These are phyloP conservation scores for Neodiprion pinetum DNA, from an alignment of 1,140 invertebrate species.

Conservation along the genomic window DNA sequence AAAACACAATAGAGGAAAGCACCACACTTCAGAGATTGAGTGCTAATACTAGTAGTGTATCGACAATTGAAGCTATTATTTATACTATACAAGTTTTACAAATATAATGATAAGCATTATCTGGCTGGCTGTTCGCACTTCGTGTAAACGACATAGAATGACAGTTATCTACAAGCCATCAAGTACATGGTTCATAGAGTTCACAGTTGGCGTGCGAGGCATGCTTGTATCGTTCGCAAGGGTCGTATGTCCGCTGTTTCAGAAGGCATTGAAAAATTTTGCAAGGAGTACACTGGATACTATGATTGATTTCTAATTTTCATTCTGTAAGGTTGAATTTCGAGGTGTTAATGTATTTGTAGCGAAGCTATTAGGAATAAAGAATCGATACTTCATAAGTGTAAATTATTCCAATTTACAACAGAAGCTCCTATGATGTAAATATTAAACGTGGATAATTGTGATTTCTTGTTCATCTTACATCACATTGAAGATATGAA, in stretches of 20 bases:
- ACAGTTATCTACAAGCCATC: constrained; percentile 46
- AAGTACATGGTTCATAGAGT: constrained; percentile 44
- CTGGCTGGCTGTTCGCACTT: constrained; percentile 42
- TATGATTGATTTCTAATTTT: no score
- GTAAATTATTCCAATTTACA: no score
- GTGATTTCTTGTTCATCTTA: no score
- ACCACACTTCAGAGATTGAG: constrained; percentile 8
- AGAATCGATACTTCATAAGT: no score
- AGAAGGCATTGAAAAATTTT: no score
- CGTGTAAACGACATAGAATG: constrained; percentile 35
- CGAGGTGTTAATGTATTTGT: no score
- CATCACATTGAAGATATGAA: no score
- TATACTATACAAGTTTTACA: constrained; percentile 49
- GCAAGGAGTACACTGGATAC: no score
- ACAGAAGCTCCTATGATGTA: no score
- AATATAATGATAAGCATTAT: constrained; percentile 52
- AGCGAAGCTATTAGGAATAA: no score
- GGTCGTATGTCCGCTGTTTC: constrained; percentile 19
- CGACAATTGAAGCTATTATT: constrained; percentile 50
- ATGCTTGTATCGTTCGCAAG: constrained; percentile 33
- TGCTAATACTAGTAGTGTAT: constrained; percentile 43
- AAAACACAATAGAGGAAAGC: not conserved
- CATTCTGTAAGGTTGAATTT: no score
- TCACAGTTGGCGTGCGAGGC: constrained; percentile 32
- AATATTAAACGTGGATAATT: no score